Base-by-base conservation (phyloP, 1,140 invertebrate genomes). In the Octopus bimaculoides region DNA sequence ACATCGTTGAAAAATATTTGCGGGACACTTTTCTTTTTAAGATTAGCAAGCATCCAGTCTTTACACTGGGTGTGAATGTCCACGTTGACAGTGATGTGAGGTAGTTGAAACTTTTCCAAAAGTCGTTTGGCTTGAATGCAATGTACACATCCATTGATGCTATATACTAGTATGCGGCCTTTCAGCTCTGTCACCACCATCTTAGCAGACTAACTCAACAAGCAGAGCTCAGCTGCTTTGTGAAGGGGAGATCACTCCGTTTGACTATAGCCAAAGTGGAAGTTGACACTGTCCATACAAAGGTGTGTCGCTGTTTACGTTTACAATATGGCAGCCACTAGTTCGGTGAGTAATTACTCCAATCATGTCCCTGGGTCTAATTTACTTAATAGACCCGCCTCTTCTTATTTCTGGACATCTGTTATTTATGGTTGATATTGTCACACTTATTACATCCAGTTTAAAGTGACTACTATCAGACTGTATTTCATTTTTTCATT, bases 1-100 rank as follows among this genome's bases (percentile, higher is more conserved):
- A 71, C 81, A 14, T 81, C 84, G 79, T 89, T 89, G 81, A 89
- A 89, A 79, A 88, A 89, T 10, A 89, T 87, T 82, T 89, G 88
- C 3, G 88, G 88, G 0, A 89, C 88, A 4, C 85, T 87, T 55
- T 80, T 85, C 78, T 81, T 87, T 6, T 85, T 86, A 0, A 86
- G 86, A 41, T 82, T 80, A 52, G 55, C 17, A 55, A 81, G 78
- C 56, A 89, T 61, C 9, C 84, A 79, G 26, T 87, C 83, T 55
- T 87, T 80, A 66, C 84, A 82, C 61, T 88, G 83, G 4, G 87
- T 87, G 75, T 79, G 89, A 10, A 82, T 69, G 53, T 90, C 89
- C 10, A 90, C 71, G 69, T 83, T 86, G 14, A 90, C 81, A 75
- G 89, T 88, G 10, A 78, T 84, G 77, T 85, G 89, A 2, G 88